Evolutionary conservation across 2,797 vertebrate species (phyloP).

Genomic region (Kryptolebias ocellatus): DNA sequence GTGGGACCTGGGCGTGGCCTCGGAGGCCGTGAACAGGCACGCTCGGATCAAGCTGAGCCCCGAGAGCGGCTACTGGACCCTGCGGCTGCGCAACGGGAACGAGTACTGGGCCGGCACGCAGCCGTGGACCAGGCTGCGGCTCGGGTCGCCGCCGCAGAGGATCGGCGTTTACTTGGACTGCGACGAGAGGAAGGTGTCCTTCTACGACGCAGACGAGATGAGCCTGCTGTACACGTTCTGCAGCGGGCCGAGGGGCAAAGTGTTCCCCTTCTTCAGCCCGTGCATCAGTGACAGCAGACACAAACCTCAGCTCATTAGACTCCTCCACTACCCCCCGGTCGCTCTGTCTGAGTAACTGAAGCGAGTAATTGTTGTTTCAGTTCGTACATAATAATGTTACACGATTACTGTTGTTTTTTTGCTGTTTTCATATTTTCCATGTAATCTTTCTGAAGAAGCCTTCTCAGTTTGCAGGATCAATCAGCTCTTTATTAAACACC

Average conservation of each 20-base stretch:
- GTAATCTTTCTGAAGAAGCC: constrained; percentile 6
- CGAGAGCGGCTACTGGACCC: constrained; percentile 86
- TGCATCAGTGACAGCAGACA: constrained; percentile 79
- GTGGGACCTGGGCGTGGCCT: constrained; percentile 89
- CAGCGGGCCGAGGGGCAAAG: constrained; percentile 73
- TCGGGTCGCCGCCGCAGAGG: constrained; percentile 55
- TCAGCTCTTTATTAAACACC: background rate
- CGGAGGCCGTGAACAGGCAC: constrained; percentile 77
- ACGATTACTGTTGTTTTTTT: background rate
- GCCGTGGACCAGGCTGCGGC: constrained; percentile 81
- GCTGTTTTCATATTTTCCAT: background rate
- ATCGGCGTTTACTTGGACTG: constrained; percentile 87
- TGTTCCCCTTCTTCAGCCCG: constrained; percentile 89
- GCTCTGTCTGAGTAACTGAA: constrained; percentile 44
- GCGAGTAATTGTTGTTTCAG: constrained; percentile 13
- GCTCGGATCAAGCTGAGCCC: constrained; percentile 85
- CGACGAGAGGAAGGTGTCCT: constrained; percentile 80
- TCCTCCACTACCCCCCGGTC: constrained; percentile 77
- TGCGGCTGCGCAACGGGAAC: constrained; percentile 79
- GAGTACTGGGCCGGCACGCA: constrained; percentile 84
- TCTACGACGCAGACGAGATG: constrained; percentile 85
- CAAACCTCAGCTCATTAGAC: constrained; percentile 80
- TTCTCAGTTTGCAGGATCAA: background rate
- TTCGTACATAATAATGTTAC: background rate
- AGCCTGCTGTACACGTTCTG: constrained; percentile 83